Percentiles rank a stretch among this genome's conserved stretches.
phyloP scores from a whole-genome alignment of 2,113 vertebrate genomes.

The Actinemys pallida region DNA sequence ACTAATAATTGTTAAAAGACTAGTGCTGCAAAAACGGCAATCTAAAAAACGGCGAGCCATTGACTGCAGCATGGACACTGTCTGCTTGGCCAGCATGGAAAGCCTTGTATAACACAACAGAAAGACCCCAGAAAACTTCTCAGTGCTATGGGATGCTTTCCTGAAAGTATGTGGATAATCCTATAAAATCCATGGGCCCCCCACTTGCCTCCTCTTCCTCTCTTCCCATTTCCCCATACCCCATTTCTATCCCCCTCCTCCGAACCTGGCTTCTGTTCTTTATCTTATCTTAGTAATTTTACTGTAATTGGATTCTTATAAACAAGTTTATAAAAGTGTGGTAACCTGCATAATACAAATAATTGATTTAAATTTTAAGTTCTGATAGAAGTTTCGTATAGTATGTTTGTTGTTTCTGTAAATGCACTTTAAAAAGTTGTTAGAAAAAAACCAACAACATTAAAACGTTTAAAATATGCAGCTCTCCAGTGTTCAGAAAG shows the following conservation, averaged over 20 bases:
- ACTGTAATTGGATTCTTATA: not conserved
- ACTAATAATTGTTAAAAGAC: not conserved
- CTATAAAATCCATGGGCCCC: not conserved
- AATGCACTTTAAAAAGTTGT: not conserved
- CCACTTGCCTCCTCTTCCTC: no score
- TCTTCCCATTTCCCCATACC: no score
- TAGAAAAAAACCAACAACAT: not conserved
- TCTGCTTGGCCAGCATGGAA: not conserved
- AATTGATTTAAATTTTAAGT: not conserved
- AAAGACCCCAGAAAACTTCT: not conserved
- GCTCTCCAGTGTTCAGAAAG: not conserved
- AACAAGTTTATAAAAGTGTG: not conserved
- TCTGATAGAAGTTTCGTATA: not conserved
- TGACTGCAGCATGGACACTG: not conserved
- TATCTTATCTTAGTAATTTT: not conserved
- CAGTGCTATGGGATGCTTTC: not conserved
- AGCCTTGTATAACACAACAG: not conserved
- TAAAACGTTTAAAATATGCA: not conserved
- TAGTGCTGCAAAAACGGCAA: not conserved
- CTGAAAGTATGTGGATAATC: not conserved
- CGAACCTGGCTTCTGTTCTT: not conserved
- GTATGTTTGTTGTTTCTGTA: not conserved
- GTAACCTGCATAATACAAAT: not conserved
- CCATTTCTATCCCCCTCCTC: not conserved
- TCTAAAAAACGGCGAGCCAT: no score